These are phyloP conservation scores for Phalacrocorax brasilianus DNA, from an alignment of 2,113 vertebrate species.

Conservation along the genomic window DNA sequence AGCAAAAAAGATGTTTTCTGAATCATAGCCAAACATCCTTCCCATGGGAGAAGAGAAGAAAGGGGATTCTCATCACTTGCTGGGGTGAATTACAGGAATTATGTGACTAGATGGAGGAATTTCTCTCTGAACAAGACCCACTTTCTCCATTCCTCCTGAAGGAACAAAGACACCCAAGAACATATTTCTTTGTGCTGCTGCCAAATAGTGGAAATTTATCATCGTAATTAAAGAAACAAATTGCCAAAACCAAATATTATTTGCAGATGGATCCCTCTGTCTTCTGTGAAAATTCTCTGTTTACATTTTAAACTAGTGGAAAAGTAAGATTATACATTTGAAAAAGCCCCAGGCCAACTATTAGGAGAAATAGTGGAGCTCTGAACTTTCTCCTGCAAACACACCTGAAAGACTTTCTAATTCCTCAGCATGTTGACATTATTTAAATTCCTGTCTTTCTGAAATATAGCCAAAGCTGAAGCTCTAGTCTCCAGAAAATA, in stretches of 20 bases:
- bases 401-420: constrained; percentile 27
- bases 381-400: constrained; percentile 58
- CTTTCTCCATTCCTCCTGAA: not conserved
- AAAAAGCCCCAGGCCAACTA: constrained; percentile 33
- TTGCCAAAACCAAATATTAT: constrained; percentile 22
- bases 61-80: not conserved
- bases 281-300: constrained; percentile 34
- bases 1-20: not conserved
- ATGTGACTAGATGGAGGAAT: not conserved
- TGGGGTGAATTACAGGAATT: constrained; percentile 15
- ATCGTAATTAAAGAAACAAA: constrained; percentile 68
- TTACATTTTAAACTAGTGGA: constrained; percentile 54
- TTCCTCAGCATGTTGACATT: constrained; percentile 27
- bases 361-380: constrained; percentile 37
- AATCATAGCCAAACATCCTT: not conserved
- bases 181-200: constrained; percentile 46
- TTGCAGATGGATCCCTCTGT: constrained; percentile 31
- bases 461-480: constrained; percentile 24
- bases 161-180: constrained; percentile 41
- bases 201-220: constrained; percentile 60
- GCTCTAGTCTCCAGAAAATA: constrained; percentile 53
- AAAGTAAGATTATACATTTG: constrained; percentile 14
- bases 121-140: constrained; percentile 29
- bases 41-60: not conserved
- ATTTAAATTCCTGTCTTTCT: constrained; percentile 20